Evolutionary conservation across 2,797 vertebrate species (phyloP), one percentile per base, ranked within the genome.

Genomic region (Hoplostethus mediterraneus): DNA sequence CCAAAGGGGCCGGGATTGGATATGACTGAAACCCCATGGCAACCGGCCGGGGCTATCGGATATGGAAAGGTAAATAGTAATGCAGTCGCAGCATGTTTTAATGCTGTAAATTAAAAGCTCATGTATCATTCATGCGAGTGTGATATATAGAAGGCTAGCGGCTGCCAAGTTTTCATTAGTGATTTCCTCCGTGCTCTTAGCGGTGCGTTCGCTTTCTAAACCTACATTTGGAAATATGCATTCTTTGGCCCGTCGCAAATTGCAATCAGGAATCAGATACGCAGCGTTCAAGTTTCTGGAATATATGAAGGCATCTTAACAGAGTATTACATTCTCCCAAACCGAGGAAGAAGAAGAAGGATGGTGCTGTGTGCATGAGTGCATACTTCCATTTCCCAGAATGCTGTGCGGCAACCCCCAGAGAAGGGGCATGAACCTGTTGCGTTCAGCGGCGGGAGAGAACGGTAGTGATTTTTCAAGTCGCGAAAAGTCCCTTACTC

Each of bases 61-160:
- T 92, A 90, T 90, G 90, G 90, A 93, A 94, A 93, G 88, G 87
- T 91, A 93, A 93, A 94, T 88, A 93, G 84, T 89, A 87, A 88
- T 83, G 86, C 82, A 85, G 88, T 86, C 83, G 63, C 71, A 89
- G 88, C 84, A 83, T 88, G 90, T 92, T 91, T 90, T 90, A 87
- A 88, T 85, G 84, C 84, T 68, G 87, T 89, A 88, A 92, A 92
- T 93, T 90, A 92, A 89, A 92, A 91, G 88, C 89, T 90, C 73
- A 68, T 89, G 90, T 90, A 84, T 90, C 90, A 85, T 84, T 83
- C 81, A 89, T 83, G 80, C 57, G 60, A 66, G 76, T 79, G 67
- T 80, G 84, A 88, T 80, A 80, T 86, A 89, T 84, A 82, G 81
- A 55, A 59, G 73, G 53, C 68, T 12, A 3, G 28, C 63, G 33